Conservation (phyloP, 2,888 invertebrate genomes). For the Nomada ruficornis region DNA sequence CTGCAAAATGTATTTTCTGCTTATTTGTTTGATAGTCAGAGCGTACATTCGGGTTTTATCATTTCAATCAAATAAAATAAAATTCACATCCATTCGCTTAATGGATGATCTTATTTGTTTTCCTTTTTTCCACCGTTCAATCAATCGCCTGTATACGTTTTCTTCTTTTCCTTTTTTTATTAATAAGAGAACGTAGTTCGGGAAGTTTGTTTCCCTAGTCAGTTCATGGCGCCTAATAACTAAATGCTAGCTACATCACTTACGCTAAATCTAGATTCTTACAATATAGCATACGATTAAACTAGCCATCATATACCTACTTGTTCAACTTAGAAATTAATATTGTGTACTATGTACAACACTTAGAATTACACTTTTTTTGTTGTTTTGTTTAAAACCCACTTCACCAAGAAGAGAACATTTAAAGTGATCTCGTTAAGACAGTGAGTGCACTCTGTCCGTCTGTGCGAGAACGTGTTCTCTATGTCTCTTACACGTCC, state of each 20-base stretch:
- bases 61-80: constrained; percentile 81
- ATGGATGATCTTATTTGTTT: constrained; percentile 71
- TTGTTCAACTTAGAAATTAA: constrained; percentile 82
- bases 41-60: constrained; percentile 70
- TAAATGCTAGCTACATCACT: constrained; percentile 83
- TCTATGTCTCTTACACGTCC: constrained; percentile 23
- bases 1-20: constrained; percentile 25
- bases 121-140: constrained; percentile 62
- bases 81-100: constrained; percentile 78
- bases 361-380: constrained; percentile 78
- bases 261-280: constrained; percentile 72
- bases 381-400: constrained; percentile 67
- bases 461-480: constrained; percentile 36
- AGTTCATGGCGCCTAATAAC: constrained; percentile 81
- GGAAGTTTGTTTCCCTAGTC: constrained; percentile 77
- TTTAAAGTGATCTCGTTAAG: constrained; percentile 49
- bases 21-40: constrained; percentile 66
- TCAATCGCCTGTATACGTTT: constrained; percentile 76
- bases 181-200: constrained; percentile 82
- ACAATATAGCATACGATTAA: constrained; percentile 75
- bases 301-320: constrained; percentile 82
- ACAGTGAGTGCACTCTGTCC: constrained; percentile 34
- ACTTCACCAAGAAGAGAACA: constrained; percentile 73
- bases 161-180: constrained; percentile 67
- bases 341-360: constrained; percentile 84